Evolutionary conservation across 2,888 invertebrate species (phyloP).

Genomic region (Agrotis puta): DNA sequence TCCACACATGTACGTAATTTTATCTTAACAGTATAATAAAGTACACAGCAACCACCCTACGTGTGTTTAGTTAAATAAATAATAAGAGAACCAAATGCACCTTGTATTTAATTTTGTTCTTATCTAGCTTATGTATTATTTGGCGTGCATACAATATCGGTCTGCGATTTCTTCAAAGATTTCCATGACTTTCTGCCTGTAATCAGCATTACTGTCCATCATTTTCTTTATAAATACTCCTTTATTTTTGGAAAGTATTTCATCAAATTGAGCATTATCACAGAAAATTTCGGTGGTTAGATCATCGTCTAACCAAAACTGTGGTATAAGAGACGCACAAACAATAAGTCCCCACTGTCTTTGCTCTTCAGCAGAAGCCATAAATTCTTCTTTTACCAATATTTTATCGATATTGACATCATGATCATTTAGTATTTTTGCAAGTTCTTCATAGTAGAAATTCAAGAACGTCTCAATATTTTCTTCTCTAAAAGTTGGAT

Average conservation of each 20-base stretch:
- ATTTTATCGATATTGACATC: constrained; percentile 81
- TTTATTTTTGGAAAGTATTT: constrained; percentile 90
- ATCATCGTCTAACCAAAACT: constrained; percentile 89
- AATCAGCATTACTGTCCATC: constrained; percentile 87
- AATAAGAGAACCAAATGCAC: not conserved
- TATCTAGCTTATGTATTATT: not conserved
- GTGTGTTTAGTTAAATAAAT: constrained; percentile 6
- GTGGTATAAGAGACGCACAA: constrained; percentile 89
- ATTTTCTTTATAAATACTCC: constrained; percentile 89
- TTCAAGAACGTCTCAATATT: constrained; percentile 87
- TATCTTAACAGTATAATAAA: constrained; percentile 4
- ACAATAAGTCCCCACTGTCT: constrained; percentile 90
- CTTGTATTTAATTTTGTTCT: not conserved
- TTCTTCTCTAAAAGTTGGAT: constrained; percentile 85
- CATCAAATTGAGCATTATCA: constrained; percentile 88
- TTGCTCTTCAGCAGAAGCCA: constrained; percentile 85
- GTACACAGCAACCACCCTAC: not conserved
- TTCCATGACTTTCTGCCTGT: constrained; percentile 87
- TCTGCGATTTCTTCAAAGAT: constrained; percentile 91
- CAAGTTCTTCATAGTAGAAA: constrained; percentile 90
- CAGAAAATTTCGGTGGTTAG: constrained; percentile 84
- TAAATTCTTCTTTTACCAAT: constrained; percentile 83
- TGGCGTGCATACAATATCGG: constrained; percentile 77
- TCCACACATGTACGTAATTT: constrained; percentile 10
- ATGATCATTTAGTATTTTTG: constrained; percentile 79